These are phyloP conservation scores for Procavia capensis DNA, from an alignment of 2,113 vertebrate genomes.

Conservation along the genomic window DNA sequence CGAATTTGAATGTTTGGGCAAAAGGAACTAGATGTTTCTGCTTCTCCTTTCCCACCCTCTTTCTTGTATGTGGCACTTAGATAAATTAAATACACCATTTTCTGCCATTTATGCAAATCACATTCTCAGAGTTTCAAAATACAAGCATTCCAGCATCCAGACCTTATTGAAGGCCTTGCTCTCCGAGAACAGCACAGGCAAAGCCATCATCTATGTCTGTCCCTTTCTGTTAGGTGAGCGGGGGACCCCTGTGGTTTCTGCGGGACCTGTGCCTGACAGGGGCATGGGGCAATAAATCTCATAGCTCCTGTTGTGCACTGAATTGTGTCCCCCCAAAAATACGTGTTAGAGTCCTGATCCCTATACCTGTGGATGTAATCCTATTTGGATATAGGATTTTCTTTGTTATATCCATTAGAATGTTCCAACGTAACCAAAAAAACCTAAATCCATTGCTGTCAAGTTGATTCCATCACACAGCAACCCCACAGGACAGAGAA, in stretches of 20 bases:
- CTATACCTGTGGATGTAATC: background rate
- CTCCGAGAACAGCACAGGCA: background rate
- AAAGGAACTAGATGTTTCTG: background rate
- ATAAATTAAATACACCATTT: constrained; percentile 81
- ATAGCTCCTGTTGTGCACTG: background rate
- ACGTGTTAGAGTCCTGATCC: background rate
- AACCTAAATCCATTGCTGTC: no score
- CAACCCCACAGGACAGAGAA: no score
- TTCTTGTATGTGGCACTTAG: constrained; percentile 39
- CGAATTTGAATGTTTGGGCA: background rate
- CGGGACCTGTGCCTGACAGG: background rate
- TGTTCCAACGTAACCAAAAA: no score
- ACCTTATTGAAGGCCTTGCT: constrained; percentile 58
- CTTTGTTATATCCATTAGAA: no score
- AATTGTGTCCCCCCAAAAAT: background rate
- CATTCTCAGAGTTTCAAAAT: constrained; percentile 73
- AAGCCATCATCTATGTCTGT: background rate
- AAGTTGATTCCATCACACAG: no score
- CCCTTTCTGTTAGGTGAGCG: background rate
- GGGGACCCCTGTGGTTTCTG: background rate
- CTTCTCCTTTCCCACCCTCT: constrained; percentile 47
- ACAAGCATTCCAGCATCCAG: constrained; percentile 71
- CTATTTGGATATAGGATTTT: background rate
- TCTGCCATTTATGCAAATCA: constrained; percentile 78
- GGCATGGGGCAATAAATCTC: background rate